A percentile compares a stretch with the other conserved stretches of the same genome.
Conservation (phyloP, 2,113 vertebrate genomes). For the Capreolus pygargus region DNA sequence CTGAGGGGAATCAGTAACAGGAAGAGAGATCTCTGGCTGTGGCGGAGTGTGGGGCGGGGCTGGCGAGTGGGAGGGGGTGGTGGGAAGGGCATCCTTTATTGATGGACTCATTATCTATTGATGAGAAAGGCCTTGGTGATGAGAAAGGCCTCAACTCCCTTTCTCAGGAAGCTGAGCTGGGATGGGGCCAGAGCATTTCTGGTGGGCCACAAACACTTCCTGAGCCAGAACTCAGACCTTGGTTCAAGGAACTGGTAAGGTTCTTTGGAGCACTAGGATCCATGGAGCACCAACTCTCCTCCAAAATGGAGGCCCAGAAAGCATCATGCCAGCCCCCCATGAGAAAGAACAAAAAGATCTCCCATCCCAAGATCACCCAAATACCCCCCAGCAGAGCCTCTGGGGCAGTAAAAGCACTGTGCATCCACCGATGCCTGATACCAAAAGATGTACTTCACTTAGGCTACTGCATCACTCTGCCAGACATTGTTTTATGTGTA, state of each 20-base stretch:
- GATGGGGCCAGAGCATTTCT: not conserved
- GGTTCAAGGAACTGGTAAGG: not conserved
- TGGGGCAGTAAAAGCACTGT: not conserved
- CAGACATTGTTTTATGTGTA: not conserved
- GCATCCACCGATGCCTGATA: not conserved
- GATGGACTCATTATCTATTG: conserved; percentile 70
- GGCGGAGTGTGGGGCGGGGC: rapidly evolving
- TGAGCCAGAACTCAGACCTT: not conserved
- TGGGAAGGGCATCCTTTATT: conserved; percentile 64
- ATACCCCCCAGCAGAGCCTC: no score
- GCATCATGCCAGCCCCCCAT: not conserved
- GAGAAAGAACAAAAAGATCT: not conserved
- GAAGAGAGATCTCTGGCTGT: not conserved
- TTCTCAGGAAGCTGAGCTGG: not conserved
- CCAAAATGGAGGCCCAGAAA: not conserved
- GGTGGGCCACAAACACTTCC: not conserved
- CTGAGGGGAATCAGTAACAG: not conserved
- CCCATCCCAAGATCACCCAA: not conserved
- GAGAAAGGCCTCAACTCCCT: not conserved
- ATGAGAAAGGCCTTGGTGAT: conserved; percentile 47
- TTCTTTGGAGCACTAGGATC: not conserved
- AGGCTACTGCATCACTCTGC: not conserved
- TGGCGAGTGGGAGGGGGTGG: no score
- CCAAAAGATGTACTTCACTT: not conserved
- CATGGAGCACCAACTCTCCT: not conserved